A percentile compares a stretch with the other conserved stretches of the same genome.
phyloP scores from a whole-genome alignment of 2,888 invertebrate species.

The Incurvaria masculella region DNA sequence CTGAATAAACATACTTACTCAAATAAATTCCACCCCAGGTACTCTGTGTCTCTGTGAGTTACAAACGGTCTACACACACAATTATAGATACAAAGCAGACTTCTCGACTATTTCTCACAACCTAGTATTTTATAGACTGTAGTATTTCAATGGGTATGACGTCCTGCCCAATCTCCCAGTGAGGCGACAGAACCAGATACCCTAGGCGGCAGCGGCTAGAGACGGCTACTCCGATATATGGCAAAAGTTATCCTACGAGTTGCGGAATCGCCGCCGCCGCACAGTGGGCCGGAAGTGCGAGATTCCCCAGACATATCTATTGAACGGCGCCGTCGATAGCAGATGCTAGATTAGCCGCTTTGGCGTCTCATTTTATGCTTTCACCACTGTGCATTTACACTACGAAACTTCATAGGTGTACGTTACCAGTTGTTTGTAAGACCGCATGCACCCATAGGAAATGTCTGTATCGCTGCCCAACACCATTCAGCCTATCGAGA shows the following conservation, averaged over 20 bases:
- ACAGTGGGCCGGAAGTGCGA: not conserved
- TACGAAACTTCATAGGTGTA: no score
- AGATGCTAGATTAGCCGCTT: not conserved
- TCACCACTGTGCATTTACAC: not conserved
- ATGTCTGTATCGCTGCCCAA: no score
- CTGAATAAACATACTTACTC: no score
- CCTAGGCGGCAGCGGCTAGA: not conserved
- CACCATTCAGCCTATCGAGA: no score
- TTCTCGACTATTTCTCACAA: no score
- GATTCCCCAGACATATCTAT: not conserved
- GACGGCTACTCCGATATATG: not conserved
- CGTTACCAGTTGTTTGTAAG: no score
- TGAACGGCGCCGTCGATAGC: not conserved
- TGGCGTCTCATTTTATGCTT: not conserved
- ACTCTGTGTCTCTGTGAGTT: no score
- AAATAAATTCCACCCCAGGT: no score
- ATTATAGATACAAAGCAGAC: no score
- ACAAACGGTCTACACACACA: no score
- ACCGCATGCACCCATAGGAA: not conserved
- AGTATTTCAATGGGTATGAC: no score
- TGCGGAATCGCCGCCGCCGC: not conserved
- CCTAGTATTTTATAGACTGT: no score
- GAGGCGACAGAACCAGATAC: not conserved
- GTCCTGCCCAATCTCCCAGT: constrained; percentile 22
- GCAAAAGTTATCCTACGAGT: not conserved